A percentile compares a stretch with the other conserved stretches of the same genome.
These are phyloP conservation scores for Ectemnius cavifrons DNA, from an alignment of 2,888 invertebrate species.

Conservation along the genomic window DNA sequence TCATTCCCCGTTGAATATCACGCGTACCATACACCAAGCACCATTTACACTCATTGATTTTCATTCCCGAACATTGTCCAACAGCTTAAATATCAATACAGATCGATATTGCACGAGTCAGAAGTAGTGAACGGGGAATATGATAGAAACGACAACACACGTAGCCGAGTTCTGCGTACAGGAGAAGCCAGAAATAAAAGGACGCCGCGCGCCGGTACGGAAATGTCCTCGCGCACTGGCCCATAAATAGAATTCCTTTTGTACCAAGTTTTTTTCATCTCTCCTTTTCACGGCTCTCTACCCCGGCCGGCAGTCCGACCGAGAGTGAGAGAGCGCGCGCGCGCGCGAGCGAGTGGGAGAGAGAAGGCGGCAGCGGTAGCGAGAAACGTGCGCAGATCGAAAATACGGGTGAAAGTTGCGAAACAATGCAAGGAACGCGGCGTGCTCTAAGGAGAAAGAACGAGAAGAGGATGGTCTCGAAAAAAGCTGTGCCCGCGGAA, in stretches of 20 bases:
- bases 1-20: slow-evolving; percentile 27
- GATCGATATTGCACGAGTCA: no score
- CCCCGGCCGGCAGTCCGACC: slow-evolving; percentile 5
- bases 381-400: slow-evolving; percentile 40
- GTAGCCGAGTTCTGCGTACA: not conserved
- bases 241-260: slow-evolving; percentile 71
- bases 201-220: slow-evolving; percentile 14
- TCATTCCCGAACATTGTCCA: no score
- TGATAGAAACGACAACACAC: no score
- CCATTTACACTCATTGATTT: no score
- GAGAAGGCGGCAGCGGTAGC: slow-evolving; percentile 6
- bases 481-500: slow-evolving; percentile 39
- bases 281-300: slow-evolving; percentile 58
- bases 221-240: slow-evolving; percentile 48
- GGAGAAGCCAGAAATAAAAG: slow-evolving; percentile 29
- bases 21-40: not conserved
- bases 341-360: no score
- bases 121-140: no score
- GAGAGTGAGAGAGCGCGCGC: no score
- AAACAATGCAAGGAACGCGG: slow-evolving; percentile 69
- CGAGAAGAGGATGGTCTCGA: slow-evolving; percentile 27
- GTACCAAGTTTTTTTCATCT: slow-evolving; percentile 61
- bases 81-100: no score
- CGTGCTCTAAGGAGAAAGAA: slow-evolving; percentile 41
- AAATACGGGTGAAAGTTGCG: slow-evolving; percentile 71